Base-by-base conservation (phyloP, 2,113 vertebrate species). In the Martes martes region DNA sequence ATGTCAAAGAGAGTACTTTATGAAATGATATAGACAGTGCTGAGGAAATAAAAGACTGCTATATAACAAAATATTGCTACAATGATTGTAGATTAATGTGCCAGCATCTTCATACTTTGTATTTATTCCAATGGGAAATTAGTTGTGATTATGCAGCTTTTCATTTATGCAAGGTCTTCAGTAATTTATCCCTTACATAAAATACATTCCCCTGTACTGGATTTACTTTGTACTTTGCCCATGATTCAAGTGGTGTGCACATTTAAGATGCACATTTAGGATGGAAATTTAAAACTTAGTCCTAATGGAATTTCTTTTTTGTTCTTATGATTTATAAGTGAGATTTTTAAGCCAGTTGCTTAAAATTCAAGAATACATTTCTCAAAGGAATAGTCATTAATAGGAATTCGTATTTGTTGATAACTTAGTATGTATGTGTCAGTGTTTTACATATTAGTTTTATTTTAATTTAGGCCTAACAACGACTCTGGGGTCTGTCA, bases 131-230 rank as follows among this genome's bases (percentile, higher is more conserved):
- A 0, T 88, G 71, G 84, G n/a, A 94, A 95, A 94, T 98, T 91
- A 94, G 36, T 57, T 15, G 19, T 96, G 76, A 93, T 97, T 97
- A 94, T 91, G 69, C 74, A 92, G 69, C 61, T 90, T 97, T 94
- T 92, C 52, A 95, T 97, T 95, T 96, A 96, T 92, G 31, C 2
- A 36, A 92, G 24, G 59, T 82, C 74, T 89, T 92, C 15, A 90
- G 76, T 92, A 83, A 96, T 94, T 94, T 96, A 95, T 89, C 55
- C 42, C 28, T 79, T 84, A 52, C 69, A 90, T 67, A 84, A 96
- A 92, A 76, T 92, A 36, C 28, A 69, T 91, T 9, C 0, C 21
- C 24, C 10, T 26, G 4, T 84, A 7, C 10, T 83, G 79, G 16
- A 65, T 93, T 97, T 97, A 89, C 67, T 93, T 69, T 15, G 23